phyloP scores from a whole-genome alignment of 2,888 invertebrate genomes.

The Megastigmus dorsalis region DNA sequence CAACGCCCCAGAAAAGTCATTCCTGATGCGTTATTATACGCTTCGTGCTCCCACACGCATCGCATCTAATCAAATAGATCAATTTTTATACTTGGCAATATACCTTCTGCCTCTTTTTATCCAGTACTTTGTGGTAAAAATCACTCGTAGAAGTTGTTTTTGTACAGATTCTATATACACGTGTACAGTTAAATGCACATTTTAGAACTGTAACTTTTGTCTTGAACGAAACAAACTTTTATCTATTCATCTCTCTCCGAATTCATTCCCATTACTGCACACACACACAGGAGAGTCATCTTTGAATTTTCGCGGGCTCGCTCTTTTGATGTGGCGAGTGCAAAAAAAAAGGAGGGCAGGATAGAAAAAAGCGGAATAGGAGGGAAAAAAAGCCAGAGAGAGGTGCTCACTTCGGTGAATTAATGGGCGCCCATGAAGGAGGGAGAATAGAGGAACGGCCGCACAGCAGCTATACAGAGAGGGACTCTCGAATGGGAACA shows the following conservation, averaged over 20 bases:
- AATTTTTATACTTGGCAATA: slow-evolving; percentile 30
- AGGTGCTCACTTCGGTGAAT: slow-evolving; percentile 34
- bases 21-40: no score
- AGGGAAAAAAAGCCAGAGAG: not conserved
- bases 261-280: no score
- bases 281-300: no score
- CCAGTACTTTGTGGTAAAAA: no score
- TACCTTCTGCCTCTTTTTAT: not conserved
- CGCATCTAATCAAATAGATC: slow-evolving; percentile 20
- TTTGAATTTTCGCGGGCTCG: no score
- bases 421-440: slow-evolving; percentile 14
- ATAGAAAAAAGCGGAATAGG: not conserved
- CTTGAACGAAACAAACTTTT: no score
- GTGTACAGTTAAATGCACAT: no score
- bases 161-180: no score
- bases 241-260: no score
- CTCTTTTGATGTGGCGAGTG: slow-evolving; percentile 14
- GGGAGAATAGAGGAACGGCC: not conserved
- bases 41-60: not conserved
- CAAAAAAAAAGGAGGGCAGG: not conserved
- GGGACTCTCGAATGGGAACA: slow-evolving; percentile 14
- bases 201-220: no score
- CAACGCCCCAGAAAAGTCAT: not conserved
- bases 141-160: no score
- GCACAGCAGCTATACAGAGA: not conserved